These are phyloP conservation scores for Troides aeacus DNA, from an alignment of 2,888 invertebrate genomes.

Conservation along the genomic window DNA sequence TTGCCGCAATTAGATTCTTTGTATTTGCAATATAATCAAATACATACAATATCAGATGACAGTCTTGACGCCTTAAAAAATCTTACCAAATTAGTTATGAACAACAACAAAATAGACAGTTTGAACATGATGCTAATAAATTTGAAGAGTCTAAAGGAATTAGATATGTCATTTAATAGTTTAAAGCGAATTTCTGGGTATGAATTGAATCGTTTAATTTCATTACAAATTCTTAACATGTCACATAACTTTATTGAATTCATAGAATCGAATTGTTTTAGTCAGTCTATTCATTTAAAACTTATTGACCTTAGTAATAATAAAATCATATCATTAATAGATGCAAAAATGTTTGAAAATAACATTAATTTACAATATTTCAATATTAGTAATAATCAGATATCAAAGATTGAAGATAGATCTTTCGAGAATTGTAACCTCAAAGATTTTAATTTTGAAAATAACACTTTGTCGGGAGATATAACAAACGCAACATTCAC, in stretches of 20 bases:
- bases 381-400: conserved; percentile 53
- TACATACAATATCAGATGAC: conserved; percentile 47
- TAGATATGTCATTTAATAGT: conserved; percentile 56
- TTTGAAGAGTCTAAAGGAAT: conserved; percentile 46
- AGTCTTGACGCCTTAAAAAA: conserved; percentile 47
- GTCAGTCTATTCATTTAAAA: conserved; percentile 47
- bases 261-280: conserved; percentile 59
- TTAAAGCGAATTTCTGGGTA: conserved; percentile 49
- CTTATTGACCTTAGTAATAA: conserved; percentile 59
- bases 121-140: conserved; percentile 53
- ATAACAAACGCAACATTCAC: conserved; percentile 50
- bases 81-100: conserved; percentile 46
- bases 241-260: conserved; percentile 55
- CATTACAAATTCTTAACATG: conserved; percentile 52
- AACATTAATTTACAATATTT: conserved; percentile 51
- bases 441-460: conserved; percentile 50
- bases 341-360: conserved; percentile 52
- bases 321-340: conserved; percentile 48
- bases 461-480: conserved; percentile 52
- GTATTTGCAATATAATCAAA: conserved; percentile 52
- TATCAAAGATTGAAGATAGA: conserved; percentile 50
- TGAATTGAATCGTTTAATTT: conserved; percentile 51
- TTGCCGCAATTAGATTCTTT: conserved; percentile 46
- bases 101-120: conserved; percentile 49
- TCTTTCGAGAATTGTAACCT: conserved; percentile 52